Base-by-base conservation (phyloP, 1,140 invertebrate species). In the Drosophila takahashii region DNA sequence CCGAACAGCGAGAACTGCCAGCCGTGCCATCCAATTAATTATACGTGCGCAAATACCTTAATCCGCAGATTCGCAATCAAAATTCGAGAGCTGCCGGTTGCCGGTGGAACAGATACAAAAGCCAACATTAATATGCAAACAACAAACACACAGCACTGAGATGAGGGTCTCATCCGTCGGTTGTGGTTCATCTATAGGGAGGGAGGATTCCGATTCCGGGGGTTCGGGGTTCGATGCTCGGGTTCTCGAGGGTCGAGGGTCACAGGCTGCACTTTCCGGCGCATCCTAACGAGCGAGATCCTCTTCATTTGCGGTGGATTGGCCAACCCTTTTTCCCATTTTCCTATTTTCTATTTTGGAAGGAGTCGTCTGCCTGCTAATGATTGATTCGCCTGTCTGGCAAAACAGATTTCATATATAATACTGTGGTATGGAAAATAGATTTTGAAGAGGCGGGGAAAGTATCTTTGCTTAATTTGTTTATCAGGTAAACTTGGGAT, bases 11-110 rank as follows among this genome's bases (percentile, higher is more conserved):
- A 32, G 39, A 32, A 32, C 29, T 16, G 47, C 16, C 44, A 47
- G 15, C 15, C 53, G 57, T 71, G 81, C 70, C 75, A 81, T 84
- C 86, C 85, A 89, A 89, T 89, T 89, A 89, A 89, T 89, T 89
- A 89, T 89, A 89, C 85, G 84, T 89, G 84, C 85, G 85, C 84
- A 89, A 89, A 89, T 89, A 89, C 84, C 84, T 90, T 90, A 89
- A 89, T 89, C 84, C 84, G 73, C 65, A 62, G 77, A 89, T 89
- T 89, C 84, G 86, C 84, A 89, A 89, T 89, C 84, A 89, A 90
- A 87, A 79, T 89, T 89, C 77, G 77, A 90, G 80, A 79, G 79
- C 62, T 64, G 62, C 76, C 54, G 71, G 57, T 34, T 77, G 58
- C 61, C 57, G 41, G 41, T 41, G 64, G 47, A 66, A 80, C 62